A percentile compares a stretch with the other conserved stretches of the same genome.
Evolutionary conservation across 2,888 invertebrate genomes (phyloP).

Genomic region (Orgyia antiqua): DNA sequence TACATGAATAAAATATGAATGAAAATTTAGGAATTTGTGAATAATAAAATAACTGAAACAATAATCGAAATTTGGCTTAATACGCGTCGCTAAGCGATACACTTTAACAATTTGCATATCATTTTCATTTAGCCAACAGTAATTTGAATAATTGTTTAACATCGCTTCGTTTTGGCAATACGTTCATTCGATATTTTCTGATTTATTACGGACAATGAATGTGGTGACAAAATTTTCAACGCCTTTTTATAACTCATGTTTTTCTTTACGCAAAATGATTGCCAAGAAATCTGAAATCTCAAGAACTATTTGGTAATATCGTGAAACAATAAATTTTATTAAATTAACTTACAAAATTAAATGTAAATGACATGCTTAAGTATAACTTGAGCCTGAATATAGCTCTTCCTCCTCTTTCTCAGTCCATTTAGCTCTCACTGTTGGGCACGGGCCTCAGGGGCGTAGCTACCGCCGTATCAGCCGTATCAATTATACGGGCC

Average conservation of each 20-base stretch:
- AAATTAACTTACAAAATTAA: too few species aligned
- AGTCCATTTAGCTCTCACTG: too few species aligned
- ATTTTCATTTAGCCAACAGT: conserved; percentile 47
- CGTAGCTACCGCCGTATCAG: too few species aligned
- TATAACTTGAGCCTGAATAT: too few species aligned
- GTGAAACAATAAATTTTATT: too few species aligned
- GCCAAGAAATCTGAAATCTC: too few species aligned
- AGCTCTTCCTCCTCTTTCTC: too few species aligned
- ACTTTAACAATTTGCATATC: conserved; percentile 47
- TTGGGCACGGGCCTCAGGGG: too few species aligned
- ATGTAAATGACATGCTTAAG: too few species aligned
- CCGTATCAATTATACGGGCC: too few species aligned
- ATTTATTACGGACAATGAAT: conserved; percentile 30
- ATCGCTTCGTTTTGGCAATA: conserved; percentile 40
- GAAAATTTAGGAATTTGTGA: conserved; percentile 3
- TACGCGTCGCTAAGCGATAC: conserved; percentile 22
- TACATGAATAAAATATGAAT: neutral
- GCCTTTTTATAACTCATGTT: conserved; percentile 1
- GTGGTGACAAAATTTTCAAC: conserved; percentile 10
- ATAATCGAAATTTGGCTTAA: conserved; percentile 22
- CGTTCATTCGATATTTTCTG: conserved; percentile 36
- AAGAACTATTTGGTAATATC: too few species aligned
- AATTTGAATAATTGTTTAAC: conserved; percentile 69
- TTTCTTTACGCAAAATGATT: too few species aligned
- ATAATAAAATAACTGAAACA: conserved; percentile 2